Conservation (phyloP, 2,888 invertebrate species). For the Melieria omissa region DNA sequence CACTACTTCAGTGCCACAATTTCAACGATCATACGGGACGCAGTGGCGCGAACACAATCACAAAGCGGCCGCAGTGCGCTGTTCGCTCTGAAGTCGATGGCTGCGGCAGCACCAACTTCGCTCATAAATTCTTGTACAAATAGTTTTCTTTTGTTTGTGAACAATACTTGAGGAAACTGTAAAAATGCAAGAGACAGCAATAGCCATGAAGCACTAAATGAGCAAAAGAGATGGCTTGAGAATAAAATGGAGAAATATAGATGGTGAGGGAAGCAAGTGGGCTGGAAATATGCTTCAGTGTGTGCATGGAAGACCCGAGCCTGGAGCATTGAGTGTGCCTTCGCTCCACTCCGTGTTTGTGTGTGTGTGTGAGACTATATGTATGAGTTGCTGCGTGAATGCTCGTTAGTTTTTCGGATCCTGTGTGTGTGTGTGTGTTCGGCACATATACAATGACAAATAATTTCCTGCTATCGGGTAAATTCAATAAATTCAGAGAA, state of each 20-base stretch:
- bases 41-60: slow-evolving; percentile 1
- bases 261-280: slow-evolving; percentile 1
- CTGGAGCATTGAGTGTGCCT: slow-evolving; percentile 4
- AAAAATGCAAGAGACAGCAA: slow-evolving; percentile 11
- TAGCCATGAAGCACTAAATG: neutral
- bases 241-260: neutral
- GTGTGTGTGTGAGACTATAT: slow-evolving; percentile 42
- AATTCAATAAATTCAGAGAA: slow-evolving; percentile 41
- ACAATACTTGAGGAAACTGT: slow-evolving; percentile 30
- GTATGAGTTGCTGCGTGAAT: slow-evolving; percentile 27
- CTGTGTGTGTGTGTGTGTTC: slow-evolving; percentile 30
- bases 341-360: slow-evolving; percentile 39
- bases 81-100: too few species aligned
- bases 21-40: slow-evolving; percentile 24
- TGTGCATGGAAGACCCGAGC: neutral
- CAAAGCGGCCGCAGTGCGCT: neutral
- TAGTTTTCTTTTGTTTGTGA: slow-evolving; percentile 36
- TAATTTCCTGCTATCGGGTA: slow-evolving; percentile 38
- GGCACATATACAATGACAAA: slow-evolving; percentile 29
- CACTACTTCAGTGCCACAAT: slow-evolving; percentile 12
- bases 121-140: slow-evolving; percentile 35
- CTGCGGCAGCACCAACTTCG: slow-evolving; percentile 1
- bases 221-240: neutral
- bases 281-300: neutral
- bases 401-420: slow-evolving; percentile 7